Percentiles rank a stretch among this genome's conserved stretches.
These are phyloP conservation scores for Nezara viridula DNA, from an alignment of 2,888 invertebrate genomes.

Conservation along the genomic window DNA sequence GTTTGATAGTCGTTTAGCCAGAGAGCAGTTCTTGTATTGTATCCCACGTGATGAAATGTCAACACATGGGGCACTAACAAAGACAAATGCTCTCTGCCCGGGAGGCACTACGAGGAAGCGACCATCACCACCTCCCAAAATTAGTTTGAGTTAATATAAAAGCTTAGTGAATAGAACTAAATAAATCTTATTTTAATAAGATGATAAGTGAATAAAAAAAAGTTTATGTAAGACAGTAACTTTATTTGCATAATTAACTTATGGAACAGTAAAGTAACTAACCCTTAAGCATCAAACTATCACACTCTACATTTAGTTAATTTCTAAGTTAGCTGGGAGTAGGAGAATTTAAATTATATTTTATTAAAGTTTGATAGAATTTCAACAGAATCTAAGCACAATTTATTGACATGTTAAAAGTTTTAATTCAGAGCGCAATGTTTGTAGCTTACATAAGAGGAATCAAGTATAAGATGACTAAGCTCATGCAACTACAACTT, in stretches of 20 bases:
- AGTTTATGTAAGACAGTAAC: background rate
- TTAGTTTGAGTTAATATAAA: background rate
- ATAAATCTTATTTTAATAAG: background rate
- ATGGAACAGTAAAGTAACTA: background rate
- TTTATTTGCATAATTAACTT: background rate
- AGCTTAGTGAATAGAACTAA: background rate
- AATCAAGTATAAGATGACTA: background rate
- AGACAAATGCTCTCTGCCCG: constrained; percentile 59
- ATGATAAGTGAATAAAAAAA: background rate
- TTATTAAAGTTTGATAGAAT: background rate
- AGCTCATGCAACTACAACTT: background rate
- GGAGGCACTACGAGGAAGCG: constrained; percentile 65
- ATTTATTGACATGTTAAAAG: background rate
- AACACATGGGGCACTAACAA: background rate
- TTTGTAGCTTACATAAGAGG: background rate
- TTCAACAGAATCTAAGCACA: background rate
- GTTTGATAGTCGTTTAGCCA: constrained; percentile 63
- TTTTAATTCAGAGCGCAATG: background rate
- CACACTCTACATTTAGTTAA: background rate
- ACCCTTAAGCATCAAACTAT: background rate
- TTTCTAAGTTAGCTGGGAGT: background rate
- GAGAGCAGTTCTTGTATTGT: constrained; percentile 8
- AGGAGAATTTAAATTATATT: background rate
- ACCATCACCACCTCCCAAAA: constrained; percentile 64
- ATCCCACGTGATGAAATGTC: background rate